Conservation (phyloP, 2,113 vertebrate genomes). For the Isichthys henryi region DNA sequence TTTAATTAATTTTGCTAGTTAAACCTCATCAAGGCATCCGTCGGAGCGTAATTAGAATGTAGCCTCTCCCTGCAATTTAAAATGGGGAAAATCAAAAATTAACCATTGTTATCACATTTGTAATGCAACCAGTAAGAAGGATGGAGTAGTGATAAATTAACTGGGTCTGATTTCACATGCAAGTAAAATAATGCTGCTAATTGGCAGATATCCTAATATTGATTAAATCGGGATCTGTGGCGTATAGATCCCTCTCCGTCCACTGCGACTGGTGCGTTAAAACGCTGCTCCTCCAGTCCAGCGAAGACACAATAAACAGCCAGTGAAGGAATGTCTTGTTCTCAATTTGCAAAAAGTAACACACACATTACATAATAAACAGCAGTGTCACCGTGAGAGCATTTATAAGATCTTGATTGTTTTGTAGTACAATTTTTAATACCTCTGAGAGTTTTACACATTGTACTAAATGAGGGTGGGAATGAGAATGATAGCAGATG, state of each 20-base stretch:
- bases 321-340: constrained; percentile 32
- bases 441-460: background rate
- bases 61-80: constrained; percentile 52
- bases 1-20: constrained; percentile 72
- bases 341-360: background rate
- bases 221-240: constrained; percentile 60
- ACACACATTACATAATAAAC: background rate
- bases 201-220: constrained; percentile 70
- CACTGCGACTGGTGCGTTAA: constrained; percentile 46
- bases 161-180: constrained; percentile 51
- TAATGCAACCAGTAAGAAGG: constrained; percentile 56
- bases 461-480: background rate
- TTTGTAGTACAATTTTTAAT: background rate
- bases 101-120: constrained; percentile 66
- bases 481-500: background rate
- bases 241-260: constrained; percentile 49
- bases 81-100: constrained; percentile 57
- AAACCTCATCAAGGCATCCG: constrained; percentile 71
- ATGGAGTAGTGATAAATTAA: constrained; percentile 57
- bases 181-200: constrained; percentile 63
- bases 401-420: background rate
- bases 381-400: background rate
- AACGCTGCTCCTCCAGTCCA: constrained; percentile 43
- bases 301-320: constrained; percentile 23
- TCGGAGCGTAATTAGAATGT: constrained; percentile 64